Conservation (phyloP, 1,140 invertebrate species). For the Daktulosphaira vitifoliae region DNA sequence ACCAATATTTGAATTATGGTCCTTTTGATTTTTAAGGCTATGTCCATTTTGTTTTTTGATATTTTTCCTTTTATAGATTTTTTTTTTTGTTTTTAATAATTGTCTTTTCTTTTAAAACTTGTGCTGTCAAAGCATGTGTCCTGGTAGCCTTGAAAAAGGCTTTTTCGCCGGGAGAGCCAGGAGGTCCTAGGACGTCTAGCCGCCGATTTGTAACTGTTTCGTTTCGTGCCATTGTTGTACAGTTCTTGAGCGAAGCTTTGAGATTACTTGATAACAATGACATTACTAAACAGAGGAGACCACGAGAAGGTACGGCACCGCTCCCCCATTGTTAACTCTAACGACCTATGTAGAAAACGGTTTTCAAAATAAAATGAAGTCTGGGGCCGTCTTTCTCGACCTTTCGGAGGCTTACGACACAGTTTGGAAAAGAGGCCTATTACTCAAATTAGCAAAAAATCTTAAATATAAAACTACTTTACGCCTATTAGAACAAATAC, state of each 20-base stretch:
- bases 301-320: background rate
- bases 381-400: conserved; percentile 10
- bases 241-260: background rate
- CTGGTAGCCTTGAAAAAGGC: background rate
- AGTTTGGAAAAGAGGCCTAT: conserved; percentile 15
- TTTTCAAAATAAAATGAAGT: conserved; percentile 28
- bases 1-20: conserved; percentile 5
- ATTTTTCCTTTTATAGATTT: background rate
- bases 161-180: background rate
- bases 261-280: background rate
- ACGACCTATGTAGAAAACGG: conserved; percentile 29
- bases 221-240: background rate
- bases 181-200: background rate
- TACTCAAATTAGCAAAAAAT: conserved; percentile 30
- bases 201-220: background rate
- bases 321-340: conserved; percentile 8
- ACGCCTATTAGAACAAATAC: conserved; percentile 25
- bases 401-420: conserved; percentile 21
- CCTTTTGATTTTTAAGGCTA: background rate
- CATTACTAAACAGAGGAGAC: too few relatives aligned
- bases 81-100: background rate
- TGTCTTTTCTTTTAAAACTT: background rate
- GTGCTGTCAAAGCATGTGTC: background rate
- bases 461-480: conserved; percentile 16
- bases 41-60: background rate